Conservation (phyloP, 2,797 vertebrate genomes). For the Darevskia nairensis region DNA sequence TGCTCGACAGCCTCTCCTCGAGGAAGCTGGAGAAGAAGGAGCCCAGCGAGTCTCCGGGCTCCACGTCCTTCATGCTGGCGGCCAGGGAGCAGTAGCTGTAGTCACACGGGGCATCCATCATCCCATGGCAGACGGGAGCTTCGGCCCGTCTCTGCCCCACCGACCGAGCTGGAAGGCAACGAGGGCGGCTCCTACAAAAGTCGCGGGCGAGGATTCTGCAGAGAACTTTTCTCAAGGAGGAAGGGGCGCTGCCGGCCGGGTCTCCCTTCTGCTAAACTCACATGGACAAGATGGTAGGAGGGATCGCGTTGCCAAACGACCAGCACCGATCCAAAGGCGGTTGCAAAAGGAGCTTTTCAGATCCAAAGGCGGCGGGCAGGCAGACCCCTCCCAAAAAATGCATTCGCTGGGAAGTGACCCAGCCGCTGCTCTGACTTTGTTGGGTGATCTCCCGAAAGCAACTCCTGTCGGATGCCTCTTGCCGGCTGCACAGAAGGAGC, state of each 20-base stretch:
- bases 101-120: constrained; percentile 71
- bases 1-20: constrained; percentile 71
- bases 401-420: not conserved
- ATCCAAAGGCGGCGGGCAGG: not conserved
- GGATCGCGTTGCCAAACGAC: not conserved
- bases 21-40: constrained; percentile 59
- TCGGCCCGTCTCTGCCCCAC: not conserved
- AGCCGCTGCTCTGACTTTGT: not conserved
- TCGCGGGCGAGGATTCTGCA: not conserved
- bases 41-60: constrained; percentile 54
- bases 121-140: constrained; percentile 57
- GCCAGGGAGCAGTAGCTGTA: constrained; percentile 50
- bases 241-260: too few relatives aligned
- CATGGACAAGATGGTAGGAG: too few relatives aligned
- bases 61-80: constrained; percentile 74
- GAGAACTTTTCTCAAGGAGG: not conserved
- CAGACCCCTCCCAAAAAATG: not conserved
- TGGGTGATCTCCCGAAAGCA: not conserved
- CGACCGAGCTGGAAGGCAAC: not conserved
- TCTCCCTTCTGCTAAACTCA: too few relatives aligned
- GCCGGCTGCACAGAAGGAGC: too few relatives aligned
- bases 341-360: not conserved
- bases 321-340: not conserved
- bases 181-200: not conserved
- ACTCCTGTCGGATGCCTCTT: not conserved